Evolutionary conservation across 2,888 invertebrate genomes (phyloP), one percentile per base, ranked within the genome.

Genomic region (Ochropleura plecta): DNA sequence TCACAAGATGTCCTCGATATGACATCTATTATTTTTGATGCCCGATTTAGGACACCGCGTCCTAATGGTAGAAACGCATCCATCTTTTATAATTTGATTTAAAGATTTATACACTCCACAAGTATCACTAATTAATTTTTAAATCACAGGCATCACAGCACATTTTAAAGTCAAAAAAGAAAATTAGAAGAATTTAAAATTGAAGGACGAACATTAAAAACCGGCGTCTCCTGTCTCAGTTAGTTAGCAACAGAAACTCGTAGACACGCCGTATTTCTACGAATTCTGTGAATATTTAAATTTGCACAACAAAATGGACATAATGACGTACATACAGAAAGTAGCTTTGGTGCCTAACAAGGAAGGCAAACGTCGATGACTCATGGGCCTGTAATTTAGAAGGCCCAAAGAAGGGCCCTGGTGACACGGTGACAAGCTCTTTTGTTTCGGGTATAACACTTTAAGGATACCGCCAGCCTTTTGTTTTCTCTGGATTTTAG

Each of bases 321-420:
- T 78, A 82, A 86, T 88, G 86, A 84, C 84, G 84, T 75, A 77
- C 64, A 40, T 73, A 70, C 82, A 73, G 87, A 86, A 86, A 83
- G 87, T 79, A 77, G 83, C 70, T 85, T 81, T 75, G 73, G 69
- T 70, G 69, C 70, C 77, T 70, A 75, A 86, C 80, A 76, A 76
- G 81, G 83, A 83, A 87, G 85, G 79, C 69, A 78, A 83, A 68
- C 84, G 70, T 59, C 76, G 73, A 64, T 88, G 87, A 88, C 78
- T 87, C 88, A 87, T 68, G 73, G 68, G 18, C 70, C 64, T 79
- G 79, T 78, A 70, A 82, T 86, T 84, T 87, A 75, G 79, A 86
- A 79, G 86, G 83, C 83, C 67, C 76, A 78, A 65, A 70, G 73
- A 63, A 67, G 76, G 76, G 78, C 69, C 76, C 81, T 70, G 69